Base-by-base conservation (phyloP, 2,113 vertebrate genomes). In the Phocoena sinus region DNA sequence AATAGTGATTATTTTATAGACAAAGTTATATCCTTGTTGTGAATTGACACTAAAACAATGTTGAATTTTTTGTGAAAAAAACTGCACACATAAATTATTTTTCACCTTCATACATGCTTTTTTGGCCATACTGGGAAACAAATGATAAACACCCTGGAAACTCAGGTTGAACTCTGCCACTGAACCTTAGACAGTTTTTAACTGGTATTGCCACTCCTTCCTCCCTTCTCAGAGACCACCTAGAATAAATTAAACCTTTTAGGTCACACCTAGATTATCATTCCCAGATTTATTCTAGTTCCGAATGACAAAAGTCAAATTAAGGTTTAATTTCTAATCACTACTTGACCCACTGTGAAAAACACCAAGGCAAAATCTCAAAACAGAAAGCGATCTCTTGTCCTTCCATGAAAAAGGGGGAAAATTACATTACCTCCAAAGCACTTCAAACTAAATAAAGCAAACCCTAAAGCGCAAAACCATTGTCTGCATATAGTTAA, bases 171-270 rank as follows among this genome's bases (percentile, higher is more conserved):
- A 93, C 89, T 95, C 60, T 91, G 83, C 80, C 86, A 93, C 28
- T 95, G 89, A 97, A 97, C 53, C 53, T 88, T 82, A 96, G 84
- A 92, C 85, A 67, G 82, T 91, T 97, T 97, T 89, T 92, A 94
- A 96, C 89, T 97, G 77, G 56, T 95, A 97, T 28, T 97, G 84
- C 47, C 85, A 97, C 73, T 96, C 76, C n/a, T 97, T 96, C 79
- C 90, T 92, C 62, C 95, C 88, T 93, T 96, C 79, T 96, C 80
- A 94, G 81, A 96, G 60, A 95, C 90, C 87, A 95, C 93, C 71
- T 77, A 89, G 76, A 97, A 97, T 97, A 96, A 90, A 96, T 91
- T 97, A 97, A 95, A 97, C 38, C 79, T 96, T 97, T 94, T 93
- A 96, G 87, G 67, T 87, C 90, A 94, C 26, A 71, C 83, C 94